These are phyloP conservation scores for Argyrosomus regius DNA, from an alignment of 2,797 vertebrate species.

Conservation along the genomic window DNA sequence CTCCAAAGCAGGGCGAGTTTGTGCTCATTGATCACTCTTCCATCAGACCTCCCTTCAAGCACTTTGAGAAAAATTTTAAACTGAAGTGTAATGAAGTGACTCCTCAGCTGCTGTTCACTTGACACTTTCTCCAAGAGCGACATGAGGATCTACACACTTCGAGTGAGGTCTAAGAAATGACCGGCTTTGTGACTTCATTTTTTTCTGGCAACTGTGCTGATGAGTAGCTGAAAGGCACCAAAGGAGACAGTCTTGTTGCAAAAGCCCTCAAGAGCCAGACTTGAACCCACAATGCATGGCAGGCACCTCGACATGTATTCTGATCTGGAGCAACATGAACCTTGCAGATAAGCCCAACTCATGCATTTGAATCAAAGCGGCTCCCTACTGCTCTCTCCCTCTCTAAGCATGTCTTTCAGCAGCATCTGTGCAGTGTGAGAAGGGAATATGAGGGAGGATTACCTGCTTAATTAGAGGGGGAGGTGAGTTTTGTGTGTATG, in stretches of 20 bases:
- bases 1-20: slow-evolving; percentile 20
- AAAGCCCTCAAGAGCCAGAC: slow-evolving; percentile 12
- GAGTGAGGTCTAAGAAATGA: not conserved
- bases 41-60: slow-evolving; percentile 12
- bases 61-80: slow-evolving; percentile 18
- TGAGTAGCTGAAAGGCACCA: slow-evolving; percentile 4
- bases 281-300: slow-evolving; percentile 15
- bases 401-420: slow-evolving; percentile 45
- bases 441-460: slow-evolving; percentile 56
- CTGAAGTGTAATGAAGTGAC: slow-evolving; percentile 33
- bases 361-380: slow-evolving; percentile 48
- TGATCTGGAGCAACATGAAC: slow-evolving; percentile 41
- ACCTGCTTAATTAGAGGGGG: slow-evolving; percentile 64
- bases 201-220: not conserved
- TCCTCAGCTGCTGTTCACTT: slow-evolving; percentile 17
- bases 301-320: slow-evolving; percentile 37
- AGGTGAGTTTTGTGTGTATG: slow-evolving; percentile 36
- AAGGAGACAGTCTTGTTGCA: not conserved
- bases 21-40: slow-evolving; percentile 42
- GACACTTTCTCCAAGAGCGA: slow-evolving; percentile 3
- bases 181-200: slow-evolving; percentile 9
- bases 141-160: not conserved
- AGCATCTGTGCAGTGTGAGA: slow-evolving; percentile 55
- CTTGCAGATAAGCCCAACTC: slow-evolving; percentile 49
- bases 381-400: slow-evolving; percentile 32